Conservation (phyloP, 1,140 invertebrate genomes). For the Zaprionus lachaisei region DNA sequence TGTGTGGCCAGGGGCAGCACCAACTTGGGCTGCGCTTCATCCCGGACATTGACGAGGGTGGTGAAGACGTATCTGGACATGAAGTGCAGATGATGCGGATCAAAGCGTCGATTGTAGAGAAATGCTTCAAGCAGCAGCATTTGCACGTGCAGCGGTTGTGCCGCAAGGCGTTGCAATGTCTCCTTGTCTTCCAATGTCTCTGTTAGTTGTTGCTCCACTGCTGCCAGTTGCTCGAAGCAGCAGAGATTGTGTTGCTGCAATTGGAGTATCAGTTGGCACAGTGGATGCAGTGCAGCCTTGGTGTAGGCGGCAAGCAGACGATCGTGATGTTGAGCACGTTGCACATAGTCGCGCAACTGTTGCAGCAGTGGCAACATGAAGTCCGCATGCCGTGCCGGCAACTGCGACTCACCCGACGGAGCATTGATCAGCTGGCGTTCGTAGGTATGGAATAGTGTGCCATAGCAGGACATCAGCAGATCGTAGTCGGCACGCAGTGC, state of each 20-base stretch:
- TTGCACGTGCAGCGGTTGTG: conserved; percentile 39
- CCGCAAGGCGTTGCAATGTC: background rate
- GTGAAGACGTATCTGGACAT: background rate
- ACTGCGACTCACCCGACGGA: background rate
- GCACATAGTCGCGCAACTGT: conserved; percentile 56
- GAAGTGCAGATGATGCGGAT: background rate
- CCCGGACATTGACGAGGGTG: background rate
- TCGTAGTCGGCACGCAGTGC: conserved; percentile 54
- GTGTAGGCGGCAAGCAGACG: conserved; percentile 41
- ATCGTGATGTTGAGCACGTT: conserved; percentile 38
- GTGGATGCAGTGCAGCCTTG: conserved; percentile 22
- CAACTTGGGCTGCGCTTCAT: background rate
- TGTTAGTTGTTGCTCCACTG: conserved; percentile 51
- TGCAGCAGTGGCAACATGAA: conserved; percentile 58
- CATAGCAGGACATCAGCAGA: conserved; percentile 47
- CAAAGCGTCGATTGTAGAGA: conserved; percentile 36
- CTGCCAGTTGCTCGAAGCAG: conserved; percentile 57
- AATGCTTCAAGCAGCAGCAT: conserved; percentile 50
- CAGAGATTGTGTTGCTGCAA: conserved; percentile 34
- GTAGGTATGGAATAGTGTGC: conserved; percentile 55
- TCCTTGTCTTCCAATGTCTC: background rate
- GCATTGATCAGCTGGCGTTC: conserved; percentile 25
- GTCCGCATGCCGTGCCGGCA: conserved; percentile 43
- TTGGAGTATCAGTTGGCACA: conserved; percentile 55
- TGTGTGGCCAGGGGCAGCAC: conserved; percentile 33